Percentiles rank a stretch among this genome's conserved stretches.
Conservation (phyloP, 2,888 invertebrate genomes). For the Epicampocera succincta region DNA sequence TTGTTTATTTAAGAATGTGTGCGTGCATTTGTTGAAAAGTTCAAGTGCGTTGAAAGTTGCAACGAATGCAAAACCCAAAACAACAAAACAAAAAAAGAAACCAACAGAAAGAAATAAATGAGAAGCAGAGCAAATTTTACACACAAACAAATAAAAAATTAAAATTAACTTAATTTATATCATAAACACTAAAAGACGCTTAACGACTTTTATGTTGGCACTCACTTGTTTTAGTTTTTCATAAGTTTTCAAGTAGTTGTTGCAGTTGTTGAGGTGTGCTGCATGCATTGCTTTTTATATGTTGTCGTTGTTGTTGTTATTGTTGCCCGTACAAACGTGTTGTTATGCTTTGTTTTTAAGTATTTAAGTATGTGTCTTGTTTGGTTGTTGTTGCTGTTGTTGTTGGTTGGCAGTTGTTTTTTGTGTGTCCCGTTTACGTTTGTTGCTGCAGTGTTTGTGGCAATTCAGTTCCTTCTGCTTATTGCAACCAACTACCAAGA, state of each 20-base stretch:
- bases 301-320: conserved; percentile 13
- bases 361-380: conserved; percentile 42
- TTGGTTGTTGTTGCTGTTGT: conserved; percentile 30
- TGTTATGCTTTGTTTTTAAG: conserved; percentile 42
- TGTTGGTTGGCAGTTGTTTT: conserved; percentile 15
- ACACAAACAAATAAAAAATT: conserved; percentile 51
- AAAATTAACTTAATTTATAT: conserved; percentile 72
- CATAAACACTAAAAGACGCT: conserved; percentile 71
- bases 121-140: background rate
- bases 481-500: conserved; percentile 19
- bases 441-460: conserved; percentile 54
- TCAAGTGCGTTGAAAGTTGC: conserved; percentile 41
- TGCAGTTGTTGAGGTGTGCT: conserved; percentile 10
- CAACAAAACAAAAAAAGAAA: too few relatives aligned
- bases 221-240: conserved; percentile 48
- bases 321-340: conserved; percentile 39
- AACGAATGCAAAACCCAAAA: background rate
- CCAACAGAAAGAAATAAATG: conserved; percentile 2
- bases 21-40: conserved; percentile 10
- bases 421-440: conserved; percentile 26
- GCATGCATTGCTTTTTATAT: conserved; percentile 29
- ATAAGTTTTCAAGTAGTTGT: conserved; percentile 49
- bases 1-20: conserved; percentile 14
- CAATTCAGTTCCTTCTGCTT: conserved; percentile 49
- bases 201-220: conserved; percentile 67